Evolutionary conservation across 2,888 invertebrate species (phyloP).

Genomic region (Sinohyriopsis cumingii): DNA sequence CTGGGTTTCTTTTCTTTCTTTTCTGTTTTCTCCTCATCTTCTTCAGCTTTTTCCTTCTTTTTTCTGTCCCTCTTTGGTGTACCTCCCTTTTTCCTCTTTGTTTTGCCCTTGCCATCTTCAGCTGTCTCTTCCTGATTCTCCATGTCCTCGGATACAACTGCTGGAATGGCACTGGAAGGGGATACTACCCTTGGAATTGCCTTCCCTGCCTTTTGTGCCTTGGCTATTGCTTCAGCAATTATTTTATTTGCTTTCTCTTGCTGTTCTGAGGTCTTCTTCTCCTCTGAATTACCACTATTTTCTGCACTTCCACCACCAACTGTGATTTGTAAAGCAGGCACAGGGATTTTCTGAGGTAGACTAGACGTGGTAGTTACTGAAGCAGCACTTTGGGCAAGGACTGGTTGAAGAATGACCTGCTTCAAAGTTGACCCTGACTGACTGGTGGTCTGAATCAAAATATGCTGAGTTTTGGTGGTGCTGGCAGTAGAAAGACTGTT

Average conservation of each 20-base stretch:
- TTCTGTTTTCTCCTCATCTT: constrained; percentile 33
- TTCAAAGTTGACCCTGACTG: too few species aligned
- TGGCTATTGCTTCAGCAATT: constrained; percentile 60
- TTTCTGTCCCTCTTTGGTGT: constrained; percentile 38
- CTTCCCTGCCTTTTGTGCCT: constrained; percentile 43
- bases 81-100: constrained; percentile 37
- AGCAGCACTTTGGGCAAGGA: too few species aligned
- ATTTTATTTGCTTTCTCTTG: constrained; percentile 62
- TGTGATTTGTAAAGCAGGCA: constrained; percentile 9
- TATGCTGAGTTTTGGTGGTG: too few species aligned
- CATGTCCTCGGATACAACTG: constrained; percentile 49
- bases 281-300: constrained; percentile 1
- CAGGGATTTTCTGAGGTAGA: constrained; percentile 12
- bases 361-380: too few species aligned
- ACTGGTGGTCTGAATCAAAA: too few species aligned
- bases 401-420: too few species aligned
- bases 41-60: constrained; percentile 30
- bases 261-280: constrained; percentile 10
- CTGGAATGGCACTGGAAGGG: constrained; percentile 41
- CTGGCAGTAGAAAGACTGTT: too few species aligned
- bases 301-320: constrained; percentile 12
- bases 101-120: constrained; percentile 21
- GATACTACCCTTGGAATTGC: constrained; percentile 35
- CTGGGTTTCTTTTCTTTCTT: constrained; percentile 41
- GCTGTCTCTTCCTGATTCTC: constrained; percentile 20